These are phyloP conservation scores for Lonchura striata DNA, from an alignment of 2,113 vertebrate species.

Conservation along the genomic window DNA sequence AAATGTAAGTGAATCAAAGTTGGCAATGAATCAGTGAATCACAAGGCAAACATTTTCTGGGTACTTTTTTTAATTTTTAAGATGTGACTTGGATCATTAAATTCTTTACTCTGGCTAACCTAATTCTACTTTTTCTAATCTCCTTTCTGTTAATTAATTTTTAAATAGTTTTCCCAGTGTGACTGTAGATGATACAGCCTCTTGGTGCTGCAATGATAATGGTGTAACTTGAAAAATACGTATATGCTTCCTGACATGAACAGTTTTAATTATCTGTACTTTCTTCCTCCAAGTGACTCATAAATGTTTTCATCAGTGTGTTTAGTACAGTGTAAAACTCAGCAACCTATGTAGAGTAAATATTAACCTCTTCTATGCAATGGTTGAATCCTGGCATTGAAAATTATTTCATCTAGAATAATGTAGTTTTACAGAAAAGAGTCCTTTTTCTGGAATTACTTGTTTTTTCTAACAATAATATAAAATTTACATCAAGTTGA, in stretches of 20 bases:
- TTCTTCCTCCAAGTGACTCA: background rate
- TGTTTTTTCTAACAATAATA: background rate
- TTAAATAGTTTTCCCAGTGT: background rate
- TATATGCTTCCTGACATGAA: background rate
- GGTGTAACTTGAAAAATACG: background rate
- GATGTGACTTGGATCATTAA: background rate
- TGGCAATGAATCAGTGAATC: background rate
- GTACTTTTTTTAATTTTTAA: background rate
- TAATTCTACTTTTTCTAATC: background rate
- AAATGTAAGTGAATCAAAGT: background rate
- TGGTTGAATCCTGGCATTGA: background rate
- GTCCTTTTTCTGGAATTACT: background rate
- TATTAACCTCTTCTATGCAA: background rate
- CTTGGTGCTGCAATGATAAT: background rate
- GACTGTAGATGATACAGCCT: background rate
- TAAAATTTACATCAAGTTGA: background rate
- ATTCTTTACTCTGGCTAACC: background rate
- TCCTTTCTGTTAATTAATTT: background rate
- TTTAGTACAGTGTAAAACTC: background rate
- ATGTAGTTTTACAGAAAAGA: fast-evolving
- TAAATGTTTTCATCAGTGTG: background rate
- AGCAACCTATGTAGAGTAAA: background rate
- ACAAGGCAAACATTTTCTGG: background rate
- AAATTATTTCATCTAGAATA: background rate
- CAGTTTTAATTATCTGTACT: background rate